Base-by-base conservation (phyloP, 2,888 invertebrate species). In the Germaria angustata region DNA sequence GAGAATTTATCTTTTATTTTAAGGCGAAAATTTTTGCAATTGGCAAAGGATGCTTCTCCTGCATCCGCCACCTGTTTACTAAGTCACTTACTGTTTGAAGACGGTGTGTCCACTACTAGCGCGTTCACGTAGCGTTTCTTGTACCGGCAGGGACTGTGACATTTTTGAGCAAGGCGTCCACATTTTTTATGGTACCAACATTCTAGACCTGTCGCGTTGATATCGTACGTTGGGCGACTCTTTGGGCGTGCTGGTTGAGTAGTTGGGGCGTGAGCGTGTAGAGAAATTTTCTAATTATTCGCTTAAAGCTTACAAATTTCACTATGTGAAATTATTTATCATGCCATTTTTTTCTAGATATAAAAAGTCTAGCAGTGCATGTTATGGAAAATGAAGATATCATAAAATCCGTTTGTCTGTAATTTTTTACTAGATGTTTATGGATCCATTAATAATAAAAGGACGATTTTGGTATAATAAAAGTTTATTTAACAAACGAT, bases 171-270 rank as follows among this genome's bases (percentile, higher is more conserved):
- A 1, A 63, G 44, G 0, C 22, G 49, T 2, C 28, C 61, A 61
- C 24, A 51, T 28, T 51, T 72, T 22, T 41, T 22, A 5, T 72
- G 51, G n/a, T 61, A 72, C 61, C 51, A 72, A 15, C 72, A 39
- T 9, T 61, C 51, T 13, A 36, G 7, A 1, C 13, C 7, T 2
- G 44, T 1, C 15, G 39, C 6, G 15, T 34, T n/a, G n/a, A n/a
- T n/a, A n/a, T n/a, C n/a, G 2, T 22, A n/a, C 7, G 20, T 13
- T 22, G 24, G 22, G 7, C 17, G 34, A 11, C 13, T 15, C 5
- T 41, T n/a, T 41, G 6, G 3, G 0, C 32, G 71, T 32, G 0
- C 3, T 13, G 20, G 36, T 39, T 5, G 41, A n/a, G 5, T 41
- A 15, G 32, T 17, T 36, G 5, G 11, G 20, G 15, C 63, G 63